phyloP scores from a whole-genome alignment of 2,113 vertebrate species.

The Climacteris rufus region DNA sequence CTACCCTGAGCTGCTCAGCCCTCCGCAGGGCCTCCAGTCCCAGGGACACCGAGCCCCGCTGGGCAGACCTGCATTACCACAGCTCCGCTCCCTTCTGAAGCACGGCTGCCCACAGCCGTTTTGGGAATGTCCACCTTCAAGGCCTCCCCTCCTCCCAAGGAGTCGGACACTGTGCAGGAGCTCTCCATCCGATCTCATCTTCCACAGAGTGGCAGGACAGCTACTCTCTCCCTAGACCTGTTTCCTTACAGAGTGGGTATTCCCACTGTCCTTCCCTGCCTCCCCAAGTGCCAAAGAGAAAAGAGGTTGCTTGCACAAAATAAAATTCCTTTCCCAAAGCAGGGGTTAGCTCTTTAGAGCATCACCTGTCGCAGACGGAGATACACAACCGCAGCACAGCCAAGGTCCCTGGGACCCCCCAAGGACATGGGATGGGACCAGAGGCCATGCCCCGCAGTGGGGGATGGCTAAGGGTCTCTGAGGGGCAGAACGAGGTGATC shows the following conservation, averaged over 20 bases:
- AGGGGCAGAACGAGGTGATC: neutral
- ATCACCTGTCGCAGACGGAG: neutral
- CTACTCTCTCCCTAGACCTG: neutral
- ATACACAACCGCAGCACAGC: no score
- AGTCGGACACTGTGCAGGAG: rapidly evolving
- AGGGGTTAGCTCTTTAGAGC: neutral
- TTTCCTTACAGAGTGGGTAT: no score
- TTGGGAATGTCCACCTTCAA: neutral
- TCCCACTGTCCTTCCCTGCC: neutral
- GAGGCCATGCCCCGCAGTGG: neutral
- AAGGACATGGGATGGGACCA: neutral
- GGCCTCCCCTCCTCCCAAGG: neutral
- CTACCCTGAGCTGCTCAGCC: neutral
- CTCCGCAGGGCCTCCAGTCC: neutral
- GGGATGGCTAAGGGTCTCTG: neutral
- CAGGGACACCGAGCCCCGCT: neutral
- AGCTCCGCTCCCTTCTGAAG: neutral
- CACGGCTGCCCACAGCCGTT: neutral
- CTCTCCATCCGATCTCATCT: neutral
- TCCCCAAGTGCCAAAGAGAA: no score
- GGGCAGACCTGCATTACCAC: neutral
- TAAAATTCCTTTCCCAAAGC: neutral
- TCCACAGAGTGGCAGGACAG: neutral
- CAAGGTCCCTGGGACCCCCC: neutral
- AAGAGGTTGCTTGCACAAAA: neutral